These are phyloP conservation scores for Sceloporus undulatus DNA, from an alignment of 2,113 vertebrate species.

Conservation along the genomic window DNA sequence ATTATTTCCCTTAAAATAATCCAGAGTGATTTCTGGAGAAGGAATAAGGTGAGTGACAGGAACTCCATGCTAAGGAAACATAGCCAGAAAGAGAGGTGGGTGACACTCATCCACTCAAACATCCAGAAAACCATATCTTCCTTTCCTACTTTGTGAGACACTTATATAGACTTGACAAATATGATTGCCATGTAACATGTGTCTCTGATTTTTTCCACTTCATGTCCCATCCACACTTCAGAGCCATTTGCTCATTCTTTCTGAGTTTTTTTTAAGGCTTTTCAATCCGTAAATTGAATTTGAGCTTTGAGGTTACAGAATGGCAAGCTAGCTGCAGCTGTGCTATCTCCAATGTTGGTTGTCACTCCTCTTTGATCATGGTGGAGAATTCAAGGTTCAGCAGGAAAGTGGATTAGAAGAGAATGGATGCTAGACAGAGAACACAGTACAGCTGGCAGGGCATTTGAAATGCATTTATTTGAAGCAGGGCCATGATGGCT, in stretches of 20 bases:
- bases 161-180: neutral
- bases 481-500: slow-evolving; percentile 31
- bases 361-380: slow-evolving; percentile 57
- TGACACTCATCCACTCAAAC: neutral
- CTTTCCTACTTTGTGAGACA: neutral
- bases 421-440: slow-evolving; percentile 31
- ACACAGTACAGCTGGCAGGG: slow-evolving; percentile 28
- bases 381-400: slow-evolving; percentile 45
- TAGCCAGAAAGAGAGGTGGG: too few relatives aligned
- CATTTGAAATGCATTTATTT: slow-evolving; percentile 42
- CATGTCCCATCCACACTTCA: slow-evolving; percentile 56
- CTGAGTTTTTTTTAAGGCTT: neutral
- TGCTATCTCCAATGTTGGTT: slow-evolving; percentile 50
- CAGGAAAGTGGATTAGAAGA: slow-evolving; percentile 53
- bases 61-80: too few relatives aligned
- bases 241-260: slow-evolving; percentile 41
- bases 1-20: too few relatives aligned
- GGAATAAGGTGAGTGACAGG: too few relatives aligned
- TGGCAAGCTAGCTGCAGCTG: slow-evolving; percentile 38
- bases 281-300: slow-evolving; percentile 54
- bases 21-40: too few relatives aligned
- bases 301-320: slow-evolving; percentile 52
- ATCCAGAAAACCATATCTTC: neutral
- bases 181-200: neutral
- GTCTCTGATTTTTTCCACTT: slow-evolving; percentile 52